Conservation (phyloP, 2,797 vertebrate species). For the Galaxias olidus region DNA sequence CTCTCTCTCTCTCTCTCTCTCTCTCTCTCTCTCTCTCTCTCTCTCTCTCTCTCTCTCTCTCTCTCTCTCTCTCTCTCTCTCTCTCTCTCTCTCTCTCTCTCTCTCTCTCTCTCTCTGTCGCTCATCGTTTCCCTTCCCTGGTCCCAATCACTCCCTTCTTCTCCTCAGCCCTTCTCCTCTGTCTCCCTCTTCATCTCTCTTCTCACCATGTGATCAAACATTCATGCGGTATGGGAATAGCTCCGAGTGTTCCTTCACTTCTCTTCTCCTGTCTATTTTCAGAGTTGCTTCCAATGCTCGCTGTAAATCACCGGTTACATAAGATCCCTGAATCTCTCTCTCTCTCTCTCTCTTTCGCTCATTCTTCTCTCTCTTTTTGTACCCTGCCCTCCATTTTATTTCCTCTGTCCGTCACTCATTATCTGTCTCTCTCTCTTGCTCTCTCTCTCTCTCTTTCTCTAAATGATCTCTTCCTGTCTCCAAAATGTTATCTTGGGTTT, state of each 20-base stretch:
- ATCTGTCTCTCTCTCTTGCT: constrained; percentile 27
- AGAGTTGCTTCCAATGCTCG: constrained; percentile 67
- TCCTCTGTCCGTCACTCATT: constrained; percentile 24
- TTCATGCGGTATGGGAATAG: constrained; percentile 73
- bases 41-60: too few relatives aligned
- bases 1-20: too few relatives aligned
- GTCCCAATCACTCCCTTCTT: too few relatives aligned
- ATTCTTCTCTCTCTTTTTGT: constrained; percentile 41
- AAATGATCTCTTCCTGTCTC: constrained; percentile 13
- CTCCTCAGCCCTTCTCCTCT: constrained; percentile 40
- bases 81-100: constrained; percentile 11
- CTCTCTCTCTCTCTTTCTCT: constrained; percentile 28
- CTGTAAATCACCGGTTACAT: constrained; percentile 75
- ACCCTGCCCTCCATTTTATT: constrained; percentile 42
- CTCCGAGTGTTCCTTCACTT: constrained; percentile 73
- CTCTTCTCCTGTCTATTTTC: constrained; percentile 76
- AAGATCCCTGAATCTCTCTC: constrained; percentile 54
- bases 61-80: too few relatives aligned
- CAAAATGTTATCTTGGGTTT: background rate
- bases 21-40: too few relatives aligned
- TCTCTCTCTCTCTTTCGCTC: constrained; percentile 27
- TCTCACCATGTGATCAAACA: constrained; percentile 74
- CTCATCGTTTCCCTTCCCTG: too few relatives aligned
- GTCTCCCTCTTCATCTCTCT: constrained; percentile 11
- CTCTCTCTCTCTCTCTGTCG: constrained; percentile 27